Conservation (phyloP, 2,888 invertebrate genomes). For the Dasypolia templi region DNA sequence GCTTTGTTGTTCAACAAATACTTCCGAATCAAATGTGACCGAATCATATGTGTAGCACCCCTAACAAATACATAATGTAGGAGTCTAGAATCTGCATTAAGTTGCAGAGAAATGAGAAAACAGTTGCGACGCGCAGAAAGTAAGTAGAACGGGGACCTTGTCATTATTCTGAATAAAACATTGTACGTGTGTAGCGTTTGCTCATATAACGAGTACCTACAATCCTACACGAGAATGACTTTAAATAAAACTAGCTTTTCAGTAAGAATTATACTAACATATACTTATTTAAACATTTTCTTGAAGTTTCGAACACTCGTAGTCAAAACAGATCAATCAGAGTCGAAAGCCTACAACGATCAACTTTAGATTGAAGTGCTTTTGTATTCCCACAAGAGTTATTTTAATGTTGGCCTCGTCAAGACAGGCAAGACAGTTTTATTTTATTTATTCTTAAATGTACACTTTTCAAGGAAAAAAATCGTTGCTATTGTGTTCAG, state of each 20-base stretch:
- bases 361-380: constrained; percentile 20
- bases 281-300: background rate
- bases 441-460: too few species aligned
- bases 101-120: background rate
- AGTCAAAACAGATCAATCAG: background rate
- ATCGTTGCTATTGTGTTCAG: too few species aligned
- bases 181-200: background rate
- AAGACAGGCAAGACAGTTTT: too few species aligned
- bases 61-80: background rate
- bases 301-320: background rate
- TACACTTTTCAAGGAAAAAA: too few species aligned
- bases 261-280: background rate
- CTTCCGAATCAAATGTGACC: background rate
- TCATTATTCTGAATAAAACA: constrained; percentile 7
- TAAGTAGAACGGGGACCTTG: background rate
- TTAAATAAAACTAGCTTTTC: background rate
- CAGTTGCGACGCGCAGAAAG: background rate
- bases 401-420: background rate
- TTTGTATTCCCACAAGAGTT: background rate
- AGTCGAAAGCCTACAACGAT: background rate
- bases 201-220: background rate
- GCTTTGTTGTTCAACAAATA: background rate
- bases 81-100: background rate
- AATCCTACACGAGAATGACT: background rate
- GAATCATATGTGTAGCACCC: background rate